phyloP scores from a whole-genome alignment of 30 jellyfish, hydroid and myxozoan genomes.

The Calvadosia cruxmelitensis region DNA sequence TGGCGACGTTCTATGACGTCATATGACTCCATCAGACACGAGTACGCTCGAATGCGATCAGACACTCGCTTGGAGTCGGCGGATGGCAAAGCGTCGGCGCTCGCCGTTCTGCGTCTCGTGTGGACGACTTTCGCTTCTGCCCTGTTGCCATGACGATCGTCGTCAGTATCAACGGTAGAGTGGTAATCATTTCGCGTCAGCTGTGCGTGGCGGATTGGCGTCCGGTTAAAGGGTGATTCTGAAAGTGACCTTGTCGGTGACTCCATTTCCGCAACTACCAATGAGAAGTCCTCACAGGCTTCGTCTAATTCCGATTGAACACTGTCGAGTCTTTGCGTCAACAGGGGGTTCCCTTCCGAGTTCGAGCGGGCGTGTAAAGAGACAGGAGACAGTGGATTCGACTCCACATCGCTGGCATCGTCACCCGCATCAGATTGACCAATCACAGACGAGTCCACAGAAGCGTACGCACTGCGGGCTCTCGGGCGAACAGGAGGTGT shows the following conservation, averaged over 20 bases:
- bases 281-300: background rate
- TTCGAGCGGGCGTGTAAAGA: background rate
- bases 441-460: background rate
- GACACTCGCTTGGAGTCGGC: background rate
- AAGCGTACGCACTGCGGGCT: too few species aligned
- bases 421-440: background rate
- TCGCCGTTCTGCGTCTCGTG: background rate
- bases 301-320: background rate
- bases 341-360: background rate
- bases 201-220: background rate
- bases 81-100: background rate
- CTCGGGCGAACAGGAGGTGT: background rate
- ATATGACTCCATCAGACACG: background rate
- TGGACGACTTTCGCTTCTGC: background rate
- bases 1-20: background rate
- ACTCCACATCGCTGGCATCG: background rate
- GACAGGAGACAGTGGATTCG: background rate
- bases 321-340: background rate
- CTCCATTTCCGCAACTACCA: background rate
- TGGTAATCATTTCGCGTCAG: too few species aligned
- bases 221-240: background rate
- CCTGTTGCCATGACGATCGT: background rate
- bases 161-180: background rate
- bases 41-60: background rate
- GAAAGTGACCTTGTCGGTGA: background rate